Base-by-base conservation (phyloP, 1,140 invertebrate genomes). In the Drosophila ogumai region DNA sequence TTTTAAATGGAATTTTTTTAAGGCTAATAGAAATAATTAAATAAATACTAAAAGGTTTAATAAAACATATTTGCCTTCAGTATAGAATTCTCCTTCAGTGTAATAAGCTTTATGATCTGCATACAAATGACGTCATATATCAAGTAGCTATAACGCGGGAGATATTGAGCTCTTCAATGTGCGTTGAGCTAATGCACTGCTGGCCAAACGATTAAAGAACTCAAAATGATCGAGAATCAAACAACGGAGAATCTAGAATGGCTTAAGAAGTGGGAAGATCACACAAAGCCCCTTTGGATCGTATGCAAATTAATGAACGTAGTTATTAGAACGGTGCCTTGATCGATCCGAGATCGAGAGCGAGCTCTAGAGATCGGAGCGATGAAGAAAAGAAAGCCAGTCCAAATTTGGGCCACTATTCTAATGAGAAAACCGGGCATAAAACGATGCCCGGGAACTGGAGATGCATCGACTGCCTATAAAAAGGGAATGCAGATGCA, bases 51-150 rank as follows among this genome's bases (percentile, higher is more conserved):
- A 43, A 2, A 17, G 8, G n/a, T 8, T n/a, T 17, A 52, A 31
- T n/a, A 13, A 52, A 46, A 3, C 41, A 19, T 43, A 12, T 17
- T 22, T 13, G 25, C 6, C 25, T 6, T 28, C 28, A 17, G 1
- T 12, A 5, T 32, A 15, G 17, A 22, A n/a, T n/a, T n/a, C n/a
- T 71, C 15, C 17, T 17, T 36, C 38, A 67, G 44, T 72, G 44
- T 6, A 41, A 19, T 41, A 13, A 19, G 25, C 5, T 4, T 12
- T 22, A 34, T 31, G 36, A 54, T 54, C 38, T 67, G 59, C 67
- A 71, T 32, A 77, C 38, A 82, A 87, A 82, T 82, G 66, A 87
- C 79, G 82, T 79, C 81, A 86, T 87, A 75, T 82, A 57, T 67
- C 60, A 75, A 55, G 41, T 19, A 19, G 34, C 32, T 12, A 6